Evolutionary conservation across 2,113 vertebrate species (phyloP).

Genomic region (Pleuronectes platessa): DNA sequence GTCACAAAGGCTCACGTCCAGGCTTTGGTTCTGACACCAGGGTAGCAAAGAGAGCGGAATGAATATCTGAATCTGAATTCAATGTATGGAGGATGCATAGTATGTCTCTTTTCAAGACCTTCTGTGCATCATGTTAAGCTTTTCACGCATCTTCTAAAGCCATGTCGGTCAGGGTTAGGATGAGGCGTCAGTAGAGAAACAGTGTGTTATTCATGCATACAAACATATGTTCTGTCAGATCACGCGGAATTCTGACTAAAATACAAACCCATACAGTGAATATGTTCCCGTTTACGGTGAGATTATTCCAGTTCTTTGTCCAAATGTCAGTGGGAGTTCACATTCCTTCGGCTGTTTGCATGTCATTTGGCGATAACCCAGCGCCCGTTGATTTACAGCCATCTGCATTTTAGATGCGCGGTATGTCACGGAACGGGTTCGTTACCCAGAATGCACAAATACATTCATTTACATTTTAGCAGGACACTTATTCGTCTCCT

Average conservation of each 20-base stretch:
- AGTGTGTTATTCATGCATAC: not conserved
- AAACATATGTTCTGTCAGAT: no score
- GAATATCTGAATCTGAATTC: no score
- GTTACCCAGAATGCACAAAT: conserved; percentile 18
- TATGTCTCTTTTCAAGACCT: no score
- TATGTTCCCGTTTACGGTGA: not conserved
- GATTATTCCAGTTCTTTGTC: not conserved
- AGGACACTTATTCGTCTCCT: not conserved
- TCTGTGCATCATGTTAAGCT: no score
- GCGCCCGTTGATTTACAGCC: conserved; percentile 23
- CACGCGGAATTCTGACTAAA: not conserved
- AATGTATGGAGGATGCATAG: no score
- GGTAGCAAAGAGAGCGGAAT: not conserved
- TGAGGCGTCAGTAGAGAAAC: not conserved
- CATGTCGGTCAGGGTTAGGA: no score
- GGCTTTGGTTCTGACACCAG: not conserved
- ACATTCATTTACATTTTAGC: conserved; percentile 11
- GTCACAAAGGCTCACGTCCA: not conserved
- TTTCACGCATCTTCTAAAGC: no score
- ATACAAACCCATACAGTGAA: not conserved
- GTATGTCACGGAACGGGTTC: conserved; percentile 5
- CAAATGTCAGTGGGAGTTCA: not conserved
- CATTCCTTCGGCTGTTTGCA: conserved; percentile 9
- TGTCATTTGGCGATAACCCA: conserved; percentile 23
- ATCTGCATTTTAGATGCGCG: conserved; percentile 35